phyloP scores from a whole-genome alignment of 2,113 vertebrate species.

The Azemiops feae region DNA sequence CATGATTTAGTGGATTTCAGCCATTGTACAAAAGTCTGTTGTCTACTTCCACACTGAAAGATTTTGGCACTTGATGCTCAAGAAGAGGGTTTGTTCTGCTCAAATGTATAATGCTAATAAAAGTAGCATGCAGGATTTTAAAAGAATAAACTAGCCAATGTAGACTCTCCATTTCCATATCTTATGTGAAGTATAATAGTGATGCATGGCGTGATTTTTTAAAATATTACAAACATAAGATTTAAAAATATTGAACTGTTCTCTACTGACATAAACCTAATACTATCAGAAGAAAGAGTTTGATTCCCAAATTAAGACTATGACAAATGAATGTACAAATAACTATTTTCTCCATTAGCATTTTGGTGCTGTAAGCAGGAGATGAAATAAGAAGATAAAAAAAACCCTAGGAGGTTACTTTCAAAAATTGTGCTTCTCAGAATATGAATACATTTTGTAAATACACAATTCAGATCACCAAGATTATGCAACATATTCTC shows the following conservation, averaged over 20 bases:
- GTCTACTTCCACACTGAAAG: conserved; percentile 3
- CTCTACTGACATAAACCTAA: not conserved
- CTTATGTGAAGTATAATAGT: not conserved
- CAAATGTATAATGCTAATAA: not conserved
- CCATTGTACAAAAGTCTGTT: conserved; percentile 20
- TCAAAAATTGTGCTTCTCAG: not conserved
- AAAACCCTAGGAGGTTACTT: not conserved
- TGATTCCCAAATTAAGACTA: not conserved
- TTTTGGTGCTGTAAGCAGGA: not conserved
- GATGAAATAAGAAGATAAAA: not conserved
- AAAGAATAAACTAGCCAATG: not conserved
- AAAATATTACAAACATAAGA: not conserved
- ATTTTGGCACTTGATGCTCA: not conserved
- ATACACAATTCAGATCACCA: not conserved
- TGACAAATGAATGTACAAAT: not conserved
- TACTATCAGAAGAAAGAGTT: not conserved
- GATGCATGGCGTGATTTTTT: not conserved
- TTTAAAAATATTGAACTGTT: not conserved
- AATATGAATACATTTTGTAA: not conserved
- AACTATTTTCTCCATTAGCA: not conserved
- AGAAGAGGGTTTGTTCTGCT: not conserved
- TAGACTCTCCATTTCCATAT: not conserved
- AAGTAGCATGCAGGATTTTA: not conserved
- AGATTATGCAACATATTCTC: not conserved
- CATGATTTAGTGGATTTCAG: conserved; percentile 12